Base-by-base conservation (phyloP, 2,888 invertebrate species). In the Drosophila pseudotalamancana region DNA sequence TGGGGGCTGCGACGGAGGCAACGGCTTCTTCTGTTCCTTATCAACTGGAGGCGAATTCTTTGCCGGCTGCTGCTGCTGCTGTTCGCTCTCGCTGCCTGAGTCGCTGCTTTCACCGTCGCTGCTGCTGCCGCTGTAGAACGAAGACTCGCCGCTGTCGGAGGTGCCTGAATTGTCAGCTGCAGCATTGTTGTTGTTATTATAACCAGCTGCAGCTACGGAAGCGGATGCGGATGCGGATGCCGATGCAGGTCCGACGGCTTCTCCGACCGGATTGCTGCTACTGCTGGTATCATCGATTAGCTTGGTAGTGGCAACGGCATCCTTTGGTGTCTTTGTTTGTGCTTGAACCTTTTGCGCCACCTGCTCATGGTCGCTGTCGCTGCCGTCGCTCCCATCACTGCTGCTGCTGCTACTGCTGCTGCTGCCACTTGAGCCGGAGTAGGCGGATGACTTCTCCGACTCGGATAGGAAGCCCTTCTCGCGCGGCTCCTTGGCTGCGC, bases 381-480 rank as follows among this genome's bases (percentile, higher is more conserved):
- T 51, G 25, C 61, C 64, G 40, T 25, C 40, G 40, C 40, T n/a
- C n/a, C n/a, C n/a, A n/a, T n/a, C n/a, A n/a, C n/a, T 42, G 54
- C 87, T 76, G 8, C 89, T 84, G 42, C 89, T 88, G 39, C 89
- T 60, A n/a, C 74, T 42, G 54, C 87, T 76, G 8, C 89, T 84
- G 42, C 89, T 88, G 39, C 89, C 61, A n/a, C 74, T 87, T 1
- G 83, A 81, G 21, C 87, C 82, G 1, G 89, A 87, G 54, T 91
- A 91, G 3, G 88, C 88, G 0, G 91, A 91, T 0, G 89, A 90
- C 70, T 90, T 90, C 9, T 90, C 91, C 3, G 90, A 90, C 29
- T 89, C 90, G 2, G 90, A 89, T 90, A 95, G 95, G 92, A 94
- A 96, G 55, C 92, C 94, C 91, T 93, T 94, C 88, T 93, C 93